Evolutionary conservation across 2,113 vertebrate genomes (phyloP).

Genomic region (Trichomycterus rosablanca): DNA sequence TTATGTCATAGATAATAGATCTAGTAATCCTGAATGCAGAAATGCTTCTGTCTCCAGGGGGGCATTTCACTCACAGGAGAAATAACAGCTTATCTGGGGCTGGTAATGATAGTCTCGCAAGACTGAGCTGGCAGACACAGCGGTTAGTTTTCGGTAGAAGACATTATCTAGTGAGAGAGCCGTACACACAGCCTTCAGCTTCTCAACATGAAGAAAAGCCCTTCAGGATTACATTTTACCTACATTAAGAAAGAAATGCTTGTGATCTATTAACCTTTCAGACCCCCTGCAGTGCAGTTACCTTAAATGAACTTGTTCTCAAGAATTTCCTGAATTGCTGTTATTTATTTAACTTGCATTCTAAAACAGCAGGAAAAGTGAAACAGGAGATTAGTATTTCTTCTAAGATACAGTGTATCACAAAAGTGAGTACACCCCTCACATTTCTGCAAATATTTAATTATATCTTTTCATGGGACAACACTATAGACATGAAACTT

Average conservation of each 20-base stretch:
- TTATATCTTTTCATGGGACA: too few species aligned
- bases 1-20: too few species aligned
- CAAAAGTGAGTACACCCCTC: too few species aligned
- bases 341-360: too few species aligned
- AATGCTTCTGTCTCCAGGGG: constrained; percentile 20
- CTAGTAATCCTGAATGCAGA: too few species aligned
- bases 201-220: constrained; percentile 10
- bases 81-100: constrained; percentile 33
- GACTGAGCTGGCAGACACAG: constrained; percentile 22
- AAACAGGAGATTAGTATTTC: too few species aligned
- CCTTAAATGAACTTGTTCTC: constrained; percentile 24
- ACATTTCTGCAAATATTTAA: too few species aligned
- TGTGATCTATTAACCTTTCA: constrained; percentile 25
- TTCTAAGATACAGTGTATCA: too few species aligned
- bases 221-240: constrained; percentile 20
- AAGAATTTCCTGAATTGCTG: too few species aligned
- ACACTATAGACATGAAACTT: too few species aligned
- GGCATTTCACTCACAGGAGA: constrained; percentile 16
- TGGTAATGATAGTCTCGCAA: constrained; percentile 33
- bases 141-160: constrained; percentile 25
- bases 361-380: too few species aligned
- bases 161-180: constrained; percentile 15
- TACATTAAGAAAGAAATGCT: not conserved
- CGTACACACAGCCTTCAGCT: constrained; percentile 23
- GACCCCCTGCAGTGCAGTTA: constrained; percentile 1